Conservation (phyloP, 2,888 invertebrate genomes). For the Nemotelus pantherinus region DNA sequence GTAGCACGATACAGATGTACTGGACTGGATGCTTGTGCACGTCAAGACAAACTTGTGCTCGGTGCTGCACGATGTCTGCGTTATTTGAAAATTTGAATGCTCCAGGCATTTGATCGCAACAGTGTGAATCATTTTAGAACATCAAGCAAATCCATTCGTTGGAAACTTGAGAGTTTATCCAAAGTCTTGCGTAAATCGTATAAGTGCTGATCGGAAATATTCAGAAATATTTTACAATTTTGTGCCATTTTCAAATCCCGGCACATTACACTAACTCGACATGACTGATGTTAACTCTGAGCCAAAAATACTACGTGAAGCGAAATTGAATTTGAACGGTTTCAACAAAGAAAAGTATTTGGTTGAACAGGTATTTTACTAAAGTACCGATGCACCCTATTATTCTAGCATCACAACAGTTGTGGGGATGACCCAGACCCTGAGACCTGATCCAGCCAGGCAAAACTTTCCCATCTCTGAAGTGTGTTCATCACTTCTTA, state of each 20-base stretch:
- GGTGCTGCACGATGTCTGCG: conserved; percentile 95
- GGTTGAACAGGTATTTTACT: conserved; percentile 90
- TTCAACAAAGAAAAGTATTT: conserved; percentile 82
- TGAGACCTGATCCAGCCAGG: no score
- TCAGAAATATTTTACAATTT: conserved; percentile 94
- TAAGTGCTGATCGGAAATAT: conserved; percentile 85
- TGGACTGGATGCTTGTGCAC: conserved; percentile 89
- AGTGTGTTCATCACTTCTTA: no score
- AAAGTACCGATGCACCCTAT: conserved; percentile 88
- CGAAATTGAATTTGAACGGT: conserved; percentile 80
- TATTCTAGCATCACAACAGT: no score
- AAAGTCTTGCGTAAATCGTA: conserved; percentile 80
- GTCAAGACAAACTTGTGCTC: conserved; percentile 84
- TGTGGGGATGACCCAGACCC: no score
- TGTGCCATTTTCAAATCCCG: conserved; percentile 91
- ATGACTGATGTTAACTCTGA: conserved; percentile 72
- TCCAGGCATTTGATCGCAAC: conserved; percentile 10
- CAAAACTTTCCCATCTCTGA: no score
- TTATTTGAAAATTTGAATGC: conserved; percentile 60
- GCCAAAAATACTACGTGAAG: conserved; percentile 81
- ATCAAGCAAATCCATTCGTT: conserved; percentile 83
- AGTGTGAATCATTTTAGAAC: conserved; percentile 68
- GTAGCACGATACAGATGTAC: conserved; percentile 86
- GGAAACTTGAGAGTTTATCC: conserved; percentile 75
- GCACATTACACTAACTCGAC: conserved; percentile 84